Base-by-base conservation (phyloP, 2,797 vertebrate genomes). In the Gallinago solitaria region DNA sequence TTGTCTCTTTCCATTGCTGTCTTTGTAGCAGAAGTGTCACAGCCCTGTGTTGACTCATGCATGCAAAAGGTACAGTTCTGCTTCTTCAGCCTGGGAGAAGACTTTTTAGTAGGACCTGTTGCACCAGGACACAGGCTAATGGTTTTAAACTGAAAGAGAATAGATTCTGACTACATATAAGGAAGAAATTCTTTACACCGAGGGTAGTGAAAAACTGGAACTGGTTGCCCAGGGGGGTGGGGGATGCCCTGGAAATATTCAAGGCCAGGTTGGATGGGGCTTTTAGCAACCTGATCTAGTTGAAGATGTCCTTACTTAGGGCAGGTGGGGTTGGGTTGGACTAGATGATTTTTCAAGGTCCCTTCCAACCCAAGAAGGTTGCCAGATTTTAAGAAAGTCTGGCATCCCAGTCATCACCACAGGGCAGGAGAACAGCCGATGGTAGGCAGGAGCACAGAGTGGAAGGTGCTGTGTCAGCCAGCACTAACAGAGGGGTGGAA, bases 391-490 rank as follows among this genome's bases (percentile, higher is more conserved):
- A 59, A 60, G 65, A 64, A 61, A 35, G 11, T 24, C 43, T 47
- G 70, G 25, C 0, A 0, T 63, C 39, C 21, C 3, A 3, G 39
- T n/a, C 57, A 30, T 16, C 15, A 12, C 16, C 60, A n/a, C 48
- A 1, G 4, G 60, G 64, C 9, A 0, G n/a, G 13, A 88, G 48
- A 84, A 71, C 24, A 71, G 89, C 25, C 0, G 4, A 64, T 8
- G 67, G 65, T 83, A 83, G 37, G 30, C 4, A 0, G 43, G 63
- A 74, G 33, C 0, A 12, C 21, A 4, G 8, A 0, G 54, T 7
- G 70, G 53, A 92, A 90, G 69, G 41, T 54, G 87, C 69, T 83
- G 63, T 18, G 12, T 3, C 12, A 94, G 64, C 70, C 92, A 91
- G 59, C 43, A 41, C 4, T 21, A 80, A 77, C 2, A 32, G 48